Base-by-base conservation (phyloP, 2,888 invertebrate species). In the Callosobruchus maculatus region DNA sequence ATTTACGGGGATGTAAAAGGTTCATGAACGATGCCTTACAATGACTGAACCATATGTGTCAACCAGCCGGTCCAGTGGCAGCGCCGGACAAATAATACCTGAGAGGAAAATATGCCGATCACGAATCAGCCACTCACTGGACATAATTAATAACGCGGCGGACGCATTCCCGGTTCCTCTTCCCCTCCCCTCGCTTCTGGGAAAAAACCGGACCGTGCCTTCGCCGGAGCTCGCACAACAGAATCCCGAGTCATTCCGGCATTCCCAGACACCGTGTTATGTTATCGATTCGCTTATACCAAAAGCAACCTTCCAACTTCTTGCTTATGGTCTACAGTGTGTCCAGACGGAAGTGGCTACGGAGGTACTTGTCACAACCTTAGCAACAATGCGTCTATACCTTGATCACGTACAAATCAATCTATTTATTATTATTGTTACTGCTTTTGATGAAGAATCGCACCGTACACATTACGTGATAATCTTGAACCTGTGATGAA, bases 201-300 rank as follows among this genome's bases (percentile, higher is more conserved):
- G 49, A 49, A 49, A 49, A 49, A 49, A 49, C 7, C 49, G 13
- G 49, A 49, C 49, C 49, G 49, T 49, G 49, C 49, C 49, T 20
- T 7, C 21, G 67, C 67, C 70, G 22, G 72, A 72, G n/a, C 22
- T 26, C 66, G 68, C 71, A 68, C 71, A 70, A 49, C 49, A 75
- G 76, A 74, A 71, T 74, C 74, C 68, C 72, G 31, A 78, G 75
- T 74, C 76, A 75, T 76, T 77, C 73, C 76, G 77, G 74, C 79
- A 79, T 79, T 79, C 79, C 74, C 79, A 79, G 79, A 79, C 78
- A 71, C 74, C 72, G 78, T 78, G 77, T 79, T 78, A 79, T 79
- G 78, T 79, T 79, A 79, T 79, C 78, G 79, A 79, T 76, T 77
- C 74, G 75, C 74, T 78, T 79, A 78, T 78, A 72, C 76, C 74